Evolutionary conservation across 2,797 vertebrate genomes (phyloP).

Genomic region (Triplophysa yarkandensis): DNA sequence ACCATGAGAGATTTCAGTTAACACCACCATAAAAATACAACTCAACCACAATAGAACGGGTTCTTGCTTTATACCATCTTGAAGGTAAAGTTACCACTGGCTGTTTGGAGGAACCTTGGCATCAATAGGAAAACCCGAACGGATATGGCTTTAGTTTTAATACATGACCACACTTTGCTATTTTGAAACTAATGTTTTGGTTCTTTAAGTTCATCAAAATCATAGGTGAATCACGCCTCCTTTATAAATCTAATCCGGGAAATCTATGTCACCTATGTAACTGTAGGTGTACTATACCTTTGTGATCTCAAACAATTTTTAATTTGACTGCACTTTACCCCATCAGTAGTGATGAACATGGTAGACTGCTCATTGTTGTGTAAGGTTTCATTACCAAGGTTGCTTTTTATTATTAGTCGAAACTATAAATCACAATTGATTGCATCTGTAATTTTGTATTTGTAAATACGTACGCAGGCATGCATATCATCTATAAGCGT

Average conservation of each 20-base stretch:
- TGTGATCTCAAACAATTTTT: neutral
- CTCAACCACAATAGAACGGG: neutral
- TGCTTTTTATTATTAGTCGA: too few relatives aligned
- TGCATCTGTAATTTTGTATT: too few relatives aligned
- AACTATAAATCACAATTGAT: too few relatives aligned
- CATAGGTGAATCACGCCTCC: too few relatives aligned
- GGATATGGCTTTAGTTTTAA: conserved; percentile 14
- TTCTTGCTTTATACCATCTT: neutral
- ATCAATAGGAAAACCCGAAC: conserved; percentile 28
- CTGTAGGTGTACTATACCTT: neutral
- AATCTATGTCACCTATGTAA: neutral
- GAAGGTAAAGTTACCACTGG: neutral
- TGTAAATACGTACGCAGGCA: too few relatives aligned
- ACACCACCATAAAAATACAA: conserved; percentile 18
- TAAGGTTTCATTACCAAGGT: too few relatives aligned
- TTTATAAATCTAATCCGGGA: neutral
- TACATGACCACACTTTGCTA: conserved; percentile 10
- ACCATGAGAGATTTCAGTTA: conserved; percentile 8
- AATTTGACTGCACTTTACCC: neutral
- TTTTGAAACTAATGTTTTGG: neutral
- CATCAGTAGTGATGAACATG: neutral
- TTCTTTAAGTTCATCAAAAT: neutral
- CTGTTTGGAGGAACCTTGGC: conserved; percentile 29
- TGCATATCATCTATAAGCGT: too few relatives aligned
- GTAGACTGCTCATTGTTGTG: too few relatives aligned